A percentile compares a stretch with the other conserved stretches of the same genome.
phyloP scores from a whole-genome alignment of 1,140 invertebrate species.

The Brachionus asplanchnoidis region DNA sequence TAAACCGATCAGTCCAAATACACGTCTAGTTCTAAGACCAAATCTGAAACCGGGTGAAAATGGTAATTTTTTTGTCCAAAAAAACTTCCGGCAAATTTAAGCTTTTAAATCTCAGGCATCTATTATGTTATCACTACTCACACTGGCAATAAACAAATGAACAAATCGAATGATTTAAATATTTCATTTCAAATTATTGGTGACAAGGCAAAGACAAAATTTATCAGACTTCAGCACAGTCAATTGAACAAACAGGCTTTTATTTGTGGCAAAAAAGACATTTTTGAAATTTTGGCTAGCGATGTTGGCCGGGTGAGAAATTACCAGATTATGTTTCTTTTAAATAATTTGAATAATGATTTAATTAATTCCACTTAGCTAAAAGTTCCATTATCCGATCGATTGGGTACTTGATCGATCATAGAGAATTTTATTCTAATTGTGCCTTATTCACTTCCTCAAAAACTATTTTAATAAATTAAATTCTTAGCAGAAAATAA shows the following conservation, averaged over 20 bases:
- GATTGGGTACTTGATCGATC: background rate
- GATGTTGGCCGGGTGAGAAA: slow-evolving; percentile 26
- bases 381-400: background rate
- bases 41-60: slow-evolving; percentile 32
- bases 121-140: slow-evolving; percentile 21
- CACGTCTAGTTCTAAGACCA: background rate
- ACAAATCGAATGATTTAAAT: background rate
- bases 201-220: slow-evolving; percentile 20
- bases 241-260: slow-evolving; percentile 33
- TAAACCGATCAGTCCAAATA: background rate
- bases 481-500: background rate
- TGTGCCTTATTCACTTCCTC: background rate
- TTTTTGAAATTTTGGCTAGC: slow-evolving; percentile 18
- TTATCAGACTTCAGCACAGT: slow-evolving; percentile 6
- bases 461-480: too few relatives aligned
- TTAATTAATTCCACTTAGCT: background rate
- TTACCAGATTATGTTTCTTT: background rate
- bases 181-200: slow-evolving; percentile 10
- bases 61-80: slow-evolving; percentile 14
- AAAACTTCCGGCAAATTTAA: background rate
- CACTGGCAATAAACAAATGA: slow-evolving; percentile 17
- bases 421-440: background rate
- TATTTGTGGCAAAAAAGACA: slow-evolving; percentile 22
- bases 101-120: background rate
- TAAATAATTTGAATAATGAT: background rate